Evolutionary conservation across 2,797 vertebrate genomes (phyloP), one percentile per base, ranked within the genome.

Genomic region (Ispidina lecontei): DNA sequence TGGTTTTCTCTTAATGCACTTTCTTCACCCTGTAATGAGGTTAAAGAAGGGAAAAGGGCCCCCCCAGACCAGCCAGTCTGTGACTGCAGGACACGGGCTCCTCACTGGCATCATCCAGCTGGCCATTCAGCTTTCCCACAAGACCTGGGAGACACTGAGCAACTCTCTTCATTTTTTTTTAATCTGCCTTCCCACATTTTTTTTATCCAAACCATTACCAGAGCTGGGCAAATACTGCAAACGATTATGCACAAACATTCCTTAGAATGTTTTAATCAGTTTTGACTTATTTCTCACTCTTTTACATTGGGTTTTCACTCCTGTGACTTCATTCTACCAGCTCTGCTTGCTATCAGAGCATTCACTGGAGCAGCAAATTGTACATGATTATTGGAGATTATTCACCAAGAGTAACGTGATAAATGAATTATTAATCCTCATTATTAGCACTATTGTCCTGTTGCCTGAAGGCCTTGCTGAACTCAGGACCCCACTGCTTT

Each of bases 321-420:
- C 72, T 37, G 7, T 77, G 65, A 77, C 62, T 84, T 87, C 14
- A 46, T 82, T 85, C 79, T 51, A 87, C 46, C 49, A 64, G 49
- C 56, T 41, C 78, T 68, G 37, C 93, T 87, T 65, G 63, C 31
- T 49, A n/a, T 51, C 78, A 47, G 74, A 67, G 16, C 26, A 54
- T n/a, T 83, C 87, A 77, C 58, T 64, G 84, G 74, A 81, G 82
- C 87, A 89, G 93, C 69, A 89, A 92, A 91, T 89, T 74, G 65
- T 41, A 77, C 76, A 39, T 31, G 54, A 92, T 89, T 80, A 74
- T 43, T 37, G 29, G 52, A 91, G 62, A 89, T 91, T 73, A 68
- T 89, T 92, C 75, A 68, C 69, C 4, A 17, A 37, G 75, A 87
- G 35, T 10, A 29, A 70, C 74, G 41, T 41, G 78, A 82, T 89